These are phyloP conservation scores for Drosophila meridiana DNA, from an alignment of 2,888 invertebrate genomes.

Conservation along the genomic window DNA sequence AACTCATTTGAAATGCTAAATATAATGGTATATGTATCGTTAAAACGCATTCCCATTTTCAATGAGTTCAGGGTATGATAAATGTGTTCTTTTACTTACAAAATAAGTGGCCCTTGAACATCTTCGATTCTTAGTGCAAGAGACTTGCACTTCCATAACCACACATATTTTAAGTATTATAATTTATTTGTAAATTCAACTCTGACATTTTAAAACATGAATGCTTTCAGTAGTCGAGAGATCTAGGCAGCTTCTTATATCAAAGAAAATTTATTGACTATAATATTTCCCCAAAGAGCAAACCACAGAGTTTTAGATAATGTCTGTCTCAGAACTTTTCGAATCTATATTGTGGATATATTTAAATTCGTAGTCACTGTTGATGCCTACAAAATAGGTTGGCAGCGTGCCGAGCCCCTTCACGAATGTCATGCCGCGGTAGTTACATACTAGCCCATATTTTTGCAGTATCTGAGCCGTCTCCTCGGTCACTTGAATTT, in stretches of 20 bases:
- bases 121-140: background rate
- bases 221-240: background rate
- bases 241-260: background rate
- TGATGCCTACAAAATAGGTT: conserved; percentile 90
- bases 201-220: background rate
- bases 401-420: conserved; percentile 89
- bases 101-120: too few species aligned
- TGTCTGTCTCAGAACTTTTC: background rate
- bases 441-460: conserved; percentile 89
- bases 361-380: conserved; percentile 86
- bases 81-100: too few species aligned
- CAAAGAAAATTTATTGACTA: background rate
- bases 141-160: background rate
- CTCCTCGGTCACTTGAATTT: conserved; percentile 91
- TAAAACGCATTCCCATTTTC: too few species aligned
- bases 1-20: too few species aligned
- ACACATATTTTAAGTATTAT: background rate
- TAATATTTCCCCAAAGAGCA: background rate
- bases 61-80: too few species aligned
- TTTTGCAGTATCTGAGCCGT: conserved; percentile 89
- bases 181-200: background rate
- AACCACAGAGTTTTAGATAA: background rate
- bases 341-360: background rate
- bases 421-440: conserved; percentile 89
- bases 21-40: too few species aligned